Evolutionary conservation across 2,797 vertebrate species (phyloP).

Genomic region (Coluber constrictor): DNA sequence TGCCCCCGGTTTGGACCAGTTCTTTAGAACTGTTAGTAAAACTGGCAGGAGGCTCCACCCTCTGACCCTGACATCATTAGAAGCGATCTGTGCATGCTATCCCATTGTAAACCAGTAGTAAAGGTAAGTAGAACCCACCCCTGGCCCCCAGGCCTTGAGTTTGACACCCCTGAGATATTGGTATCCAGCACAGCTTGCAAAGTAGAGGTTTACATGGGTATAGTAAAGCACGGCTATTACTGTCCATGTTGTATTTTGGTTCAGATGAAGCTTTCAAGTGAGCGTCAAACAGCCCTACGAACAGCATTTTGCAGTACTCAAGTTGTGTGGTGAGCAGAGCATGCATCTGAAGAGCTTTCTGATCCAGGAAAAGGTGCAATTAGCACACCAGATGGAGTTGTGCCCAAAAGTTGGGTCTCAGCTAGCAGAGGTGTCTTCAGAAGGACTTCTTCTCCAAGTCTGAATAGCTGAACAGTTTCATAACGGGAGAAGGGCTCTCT

Average conservation of each 20-base stretch:
- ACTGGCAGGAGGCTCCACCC: too few species aligned
- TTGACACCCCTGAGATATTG: too few species aligned
- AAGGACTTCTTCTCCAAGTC: neutral
- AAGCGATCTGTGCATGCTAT: too few species aligned
- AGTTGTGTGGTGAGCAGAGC: neutral
- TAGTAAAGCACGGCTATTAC: neutral
- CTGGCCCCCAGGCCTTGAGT: too few species aligned
- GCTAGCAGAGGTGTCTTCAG: neutral
- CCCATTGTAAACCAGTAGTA: too few species aligned
- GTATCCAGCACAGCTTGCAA: neutral
- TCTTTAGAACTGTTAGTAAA: too few species aligned
- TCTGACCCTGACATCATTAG: too few species aligned
- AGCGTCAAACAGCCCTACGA: neutral
- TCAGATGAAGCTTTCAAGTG: neutral
- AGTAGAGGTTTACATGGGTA: neutral
- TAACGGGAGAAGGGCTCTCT: neutral
- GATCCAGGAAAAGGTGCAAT: neutral
- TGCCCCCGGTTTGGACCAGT: too few species aligned
- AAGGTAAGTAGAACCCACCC: too few species aligned
- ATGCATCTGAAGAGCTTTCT: neutral
- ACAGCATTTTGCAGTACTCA: neutral
- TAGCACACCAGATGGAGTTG: neutral
- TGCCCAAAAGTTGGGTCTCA: neutral
- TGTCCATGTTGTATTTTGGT: neutral
- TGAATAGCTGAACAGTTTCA: neutral